Conservation (phyloP, 2,797 vertebrate genomes). For the Channallabes apus region DNA sequence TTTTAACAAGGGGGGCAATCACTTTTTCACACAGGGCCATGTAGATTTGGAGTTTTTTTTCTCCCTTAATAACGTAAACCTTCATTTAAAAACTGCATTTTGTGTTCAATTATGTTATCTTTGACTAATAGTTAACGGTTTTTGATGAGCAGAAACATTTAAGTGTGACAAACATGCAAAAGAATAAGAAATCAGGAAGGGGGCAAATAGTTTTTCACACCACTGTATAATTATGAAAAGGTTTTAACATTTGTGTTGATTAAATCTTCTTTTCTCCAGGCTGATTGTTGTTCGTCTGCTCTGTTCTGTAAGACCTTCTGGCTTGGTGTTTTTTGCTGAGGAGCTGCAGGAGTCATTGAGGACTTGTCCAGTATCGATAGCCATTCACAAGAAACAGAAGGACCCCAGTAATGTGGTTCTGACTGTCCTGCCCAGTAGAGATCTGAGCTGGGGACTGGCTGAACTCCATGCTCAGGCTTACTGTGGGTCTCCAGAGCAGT, state of each 20-base stretch:
- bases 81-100: too few relatives aligned
- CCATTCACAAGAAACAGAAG: constrained; percentile 69
- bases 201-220: too few relatives aligned
- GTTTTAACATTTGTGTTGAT: background rate
- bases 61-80: too few relatives aligned
- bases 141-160: too few relatives aligned
- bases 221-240: background rate
- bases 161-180: too few relatives aligned
- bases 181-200: too few relatives aligned
- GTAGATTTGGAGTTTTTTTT: too few relatives aligned
- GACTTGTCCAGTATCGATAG: constrained; percentile 70
- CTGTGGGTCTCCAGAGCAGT: constrained; percentile 70
- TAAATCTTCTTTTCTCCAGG: constrained; percentile 59
- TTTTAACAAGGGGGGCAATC: too few relatives aligned
- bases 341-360: constrained; percentile 74
- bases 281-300: constrained; percentile 78
- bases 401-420: constrained; percentile 70
- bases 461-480: constrained; percentile 72
- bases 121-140: too few relatives aligned
- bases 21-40: too few relatives aligned
- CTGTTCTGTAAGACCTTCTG: constrained; percentile 62
- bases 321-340: constrained; percentile 73
- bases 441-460: constrained; percentile 72
- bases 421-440: constrained; percentile 73
- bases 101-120: too few relatives aligned